Conservation (phyloP, 2,797 vertebrate genomes). For the Florisuga fusca region DNA sequence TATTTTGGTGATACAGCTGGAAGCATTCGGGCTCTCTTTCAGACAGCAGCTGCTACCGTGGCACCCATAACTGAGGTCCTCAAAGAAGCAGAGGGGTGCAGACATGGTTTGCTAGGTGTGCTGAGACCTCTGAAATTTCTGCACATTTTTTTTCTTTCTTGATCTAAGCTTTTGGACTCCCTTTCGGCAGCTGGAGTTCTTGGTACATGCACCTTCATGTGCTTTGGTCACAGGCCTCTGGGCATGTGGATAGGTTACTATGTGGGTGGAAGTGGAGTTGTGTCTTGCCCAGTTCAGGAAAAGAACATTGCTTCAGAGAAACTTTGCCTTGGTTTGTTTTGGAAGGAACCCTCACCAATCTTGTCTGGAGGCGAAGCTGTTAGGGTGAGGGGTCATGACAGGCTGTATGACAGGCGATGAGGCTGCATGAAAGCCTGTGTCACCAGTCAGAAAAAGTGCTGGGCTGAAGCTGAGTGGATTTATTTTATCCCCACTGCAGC, state of each 20-base stretch:
- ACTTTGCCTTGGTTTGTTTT: slow-evolving; percentile 34
- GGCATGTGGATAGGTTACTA: neutral
- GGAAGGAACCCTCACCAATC: neutral
- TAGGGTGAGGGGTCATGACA: slow-evolving; percentile 36
- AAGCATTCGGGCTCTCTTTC: rapidly evolving
- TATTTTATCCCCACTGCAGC: neutral
- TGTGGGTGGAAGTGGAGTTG: neutral
- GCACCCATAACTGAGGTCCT: neutral
- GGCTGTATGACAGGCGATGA: neutral
- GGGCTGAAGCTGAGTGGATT: slow-evolving; percentile 11
- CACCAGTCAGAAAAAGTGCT: slow-evolving; percentile 24
- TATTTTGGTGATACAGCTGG: neutral
- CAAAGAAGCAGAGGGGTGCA: rapidly evolving
- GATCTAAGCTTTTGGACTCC: neutral
- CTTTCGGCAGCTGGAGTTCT: neutral
- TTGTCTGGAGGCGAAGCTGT: neutral
- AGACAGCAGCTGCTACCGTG: rapidly evolving
- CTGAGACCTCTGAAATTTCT: neutral
- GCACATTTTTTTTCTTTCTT: neutral
- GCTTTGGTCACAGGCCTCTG: neutral
- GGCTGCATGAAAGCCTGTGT: neutral
- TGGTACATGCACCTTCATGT: neutral
- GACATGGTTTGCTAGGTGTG: neutral
- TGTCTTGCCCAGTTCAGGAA: neutral
- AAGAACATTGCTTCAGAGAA: neutral